These are phyloP conservation scores for Cavia porcellus DNA, from an alignment of 2,113 vertebrate genomes.

Conservation along the genomic window DNA sequence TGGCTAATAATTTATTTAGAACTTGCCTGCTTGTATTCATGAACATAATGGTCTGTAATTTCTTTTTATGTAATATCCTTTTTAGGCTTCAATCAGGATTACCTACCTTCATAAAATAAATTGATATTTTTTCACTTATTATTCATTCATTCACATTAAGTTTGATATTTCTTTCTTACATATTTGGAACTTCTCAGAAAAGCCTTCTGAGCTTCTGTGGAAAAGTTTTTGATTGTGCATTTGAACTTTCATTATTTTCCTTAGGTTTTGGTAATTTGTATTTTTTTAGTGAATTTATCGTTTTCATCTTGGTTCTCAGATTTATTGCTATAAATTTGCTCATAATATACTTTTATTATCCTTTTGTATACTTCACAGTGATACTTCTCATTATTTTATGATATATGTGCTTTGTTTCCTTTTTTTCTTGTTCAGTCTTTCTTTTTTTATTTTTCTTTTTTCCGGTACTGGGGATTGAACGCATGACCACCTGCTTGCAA, in stretches of 20 bases:
- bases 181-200: constrained; percentile 39
- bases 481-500: too few species aligned
- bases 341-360: constrained; percentile 33
- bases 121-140: background rate
- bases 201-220: constrained; percentile 5
- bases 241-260: constrained; percentile 18
- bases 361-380: background rate
- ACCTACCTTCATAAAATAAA: constrained; percentile 16
- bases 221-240: constrained; percentile 16
- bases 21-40: constrained; percentile 42
- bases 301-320: constrained; percentile 29
- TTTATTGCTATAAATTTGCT: constrained; percentile 20
- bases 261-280: constrained; percentile 53
- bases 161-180: background rate
- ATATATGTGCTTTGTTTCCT: background rate
- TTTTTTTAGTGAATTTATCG: constrained; percentile 15
- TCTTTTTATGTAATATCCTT: constrained; percentile 25
- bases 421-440: background rate
- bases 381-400: constrained; percentile 10
- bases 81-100: constrained; percentile 5
- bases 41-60: constrained; percentile 1
- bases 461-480: too few species aligned
- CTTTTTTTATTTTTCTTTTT: background rate
- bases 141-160: background rate
- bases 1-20: background rate